Conservation (phyloP, 2,797 vertebrate genomes). For the Eulemur rubriventer region DNA sequence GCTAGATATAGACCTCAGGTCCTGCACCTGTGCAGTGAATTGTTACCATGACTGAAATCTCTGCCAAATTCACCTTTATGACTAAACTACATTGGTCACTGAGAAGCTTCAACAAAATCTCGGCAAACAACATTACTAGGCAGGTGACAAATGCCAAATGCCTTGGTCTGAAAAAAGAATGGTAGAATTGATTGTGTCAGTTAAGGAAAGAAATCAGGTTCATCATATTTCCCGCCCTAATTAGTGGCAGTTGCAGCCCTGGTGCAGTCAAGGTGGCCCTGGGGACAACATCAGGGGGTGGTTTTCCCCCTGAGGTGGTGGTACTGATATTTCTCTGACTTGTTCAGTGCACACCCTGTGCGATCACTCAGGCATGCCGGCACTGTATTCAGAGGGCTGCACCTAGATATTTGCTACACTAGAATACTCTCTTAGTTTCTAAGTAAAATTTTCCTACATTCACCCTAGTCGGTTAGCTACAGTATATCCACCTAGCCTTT, state of each 20-base stretch:
- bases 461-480: neutral
- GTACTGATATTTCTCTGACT: neutral
- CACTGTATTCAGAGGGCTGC: neutral
- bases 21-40: neutral
- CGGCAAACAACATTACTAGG: neutral
- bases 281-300: neutral
- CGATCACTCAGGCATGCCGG: neutral
- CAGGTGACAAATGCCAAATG: neutral
- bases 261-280: neutral
- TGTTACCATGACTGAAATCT: neutral
- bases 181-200: neutral
- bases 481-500: neutral
- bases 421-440: neutral
- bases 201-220: neutral
- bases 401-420: neutral
- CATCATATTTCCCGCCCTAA: neutral
- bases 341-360: neutral
- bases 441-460: neutral
- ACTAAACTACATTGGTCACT: neutral
- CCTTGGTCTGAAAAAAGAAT: neutral
- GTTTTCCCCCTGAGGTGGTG: neutral
- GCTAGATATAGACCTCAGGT: neutral
- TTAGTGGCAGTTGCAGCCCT: neutral
- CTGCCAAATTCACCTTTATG: neutral
- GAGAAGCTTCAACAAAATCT: neutral